Evolutionary conservation across 2,888 invertebrate species (phyloP), one percentile per base, ranked within the genome.

Genomic region (Megamerina dolium): DNA sequence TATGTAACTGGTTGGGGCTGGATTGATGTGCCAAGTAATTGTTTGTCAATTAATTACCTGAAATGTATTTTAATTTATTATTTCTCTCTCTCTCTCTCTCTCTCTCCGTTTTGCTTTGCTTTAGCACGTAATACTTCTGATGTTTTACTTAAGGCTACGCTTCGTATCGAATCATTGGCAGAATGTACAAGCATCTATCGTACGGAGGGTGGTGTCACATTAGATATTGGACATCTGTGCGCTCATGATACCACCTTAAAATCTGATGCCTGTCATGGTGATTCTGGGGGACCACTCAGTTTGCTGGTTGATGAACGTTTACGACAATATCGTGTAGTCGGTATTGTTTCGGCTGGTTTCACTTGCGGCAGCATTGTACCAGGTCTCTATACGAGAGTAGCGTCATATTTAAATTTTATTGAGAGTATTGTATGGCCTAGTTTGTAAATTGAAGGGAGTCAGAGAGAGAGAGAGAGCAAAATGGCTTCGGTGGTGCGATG

Each of bases 231-330:
- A 5, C 52, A 59, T 37, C 5, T 65, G 8, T 65, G 65, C 42
- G 64, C 65, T 4, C 50, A 48, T 0, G 67, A 65, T 19, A 47
- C 33, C 0, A 48, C 30, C 5, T 41, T 43, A 13, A 38, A 37
- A 3, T 56, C 48, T 40, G 69, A 68, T 43, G 60, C 68, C 8
- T 70, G 70, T 26, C 51, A 56, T 32, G 70, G 69, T 3, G 68
- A 70, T 37, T 66, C 67, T 1, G 69, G 68, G 2, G 69, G 69
- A 1, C 69, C 69, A 2, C 41, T 69, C 23, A 55, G 60, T 32
- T 37, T 57, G 3, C 53, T 61, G 5, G 40, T 50, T 1, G 55
- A 62, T 45, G 51, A 50, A 18, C 16, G 48, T 35, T 26, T 29
- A 10, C 47, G 43, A 10, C 41, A 55, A 3, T 66, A 57, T 37